Conservation (phyloP, 2,888 invertebrate species). For the Agriopis aurantiaria region DNA sequence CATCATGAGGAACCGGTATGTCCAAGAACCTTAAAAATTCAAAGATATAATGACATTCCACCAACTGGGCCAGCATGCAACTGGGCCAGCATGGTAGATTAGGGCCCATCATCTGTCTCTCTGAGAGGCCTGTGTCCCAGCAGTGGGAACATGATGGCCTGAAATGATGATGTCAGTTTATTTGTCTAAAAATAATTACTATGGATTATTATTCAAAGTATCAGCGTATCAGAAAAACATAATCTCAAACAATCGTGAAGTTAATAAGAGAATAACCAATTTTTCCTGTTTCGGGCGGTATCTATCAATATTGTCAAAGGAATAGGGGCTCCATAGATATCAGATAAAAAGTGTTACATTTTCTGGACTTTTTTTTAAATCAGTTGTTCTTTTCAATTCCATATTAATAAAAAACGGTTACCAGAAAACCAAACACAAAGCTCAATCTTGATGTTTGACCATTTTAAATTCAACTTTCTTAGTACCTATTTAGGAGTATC, state of each 20-base stretch:
- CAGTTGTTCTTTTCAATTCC: slow-evolving; percentile 6
- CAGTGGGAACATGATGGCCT: too few relatives aligned
- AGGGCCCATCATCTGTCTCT: too few relatives aligned
- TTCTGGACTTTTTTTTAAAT: slow-evolving; percentile 41
- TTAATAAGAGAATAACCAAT: slow-evolving; percentile 16
- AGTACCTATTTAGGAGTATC: too few relatives aligned
- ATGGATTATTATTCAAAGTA: not conserved
- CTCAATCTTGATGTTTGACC: too few relatives aligned
- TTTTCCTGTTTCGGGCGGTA: slow-evolving; percentile 18
- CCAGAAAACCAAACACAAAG: not conserved
- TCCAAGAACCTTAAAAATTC: not conserved
- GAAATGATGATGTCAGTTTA: too few relatives aligned
- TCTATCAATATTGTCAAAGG: slow-evolving; percentile 31
- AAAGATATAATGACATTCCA: too few relatives aligned
- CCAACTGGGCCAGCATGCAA: too few relatives aligned
- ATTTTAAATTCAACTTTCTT: too few relatives aligned
- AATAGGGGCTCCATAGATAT: slow-evolving; percentile 21
- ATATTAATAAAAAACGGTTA: not conserved
- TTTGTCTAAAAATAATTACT: not conserved
- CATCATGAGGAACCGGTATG: too few relatives aligned
- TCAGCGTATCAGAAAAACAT: not conserved
- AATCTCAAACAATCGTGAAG: slow-evolving; percentile 17
- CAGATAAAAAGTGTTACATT: slow-evolving; percentile 32
- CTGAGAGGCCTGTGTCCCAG: too few relatives aligned
- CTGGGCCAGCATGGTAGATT: too few relatives aligned